Percentiles rank a stretch among this genome's conserved stretches.
Evolutionary conservation across 2,888 invertebrate species (phyloP).

Genomic region (Hyposoter didymator): DNA sequence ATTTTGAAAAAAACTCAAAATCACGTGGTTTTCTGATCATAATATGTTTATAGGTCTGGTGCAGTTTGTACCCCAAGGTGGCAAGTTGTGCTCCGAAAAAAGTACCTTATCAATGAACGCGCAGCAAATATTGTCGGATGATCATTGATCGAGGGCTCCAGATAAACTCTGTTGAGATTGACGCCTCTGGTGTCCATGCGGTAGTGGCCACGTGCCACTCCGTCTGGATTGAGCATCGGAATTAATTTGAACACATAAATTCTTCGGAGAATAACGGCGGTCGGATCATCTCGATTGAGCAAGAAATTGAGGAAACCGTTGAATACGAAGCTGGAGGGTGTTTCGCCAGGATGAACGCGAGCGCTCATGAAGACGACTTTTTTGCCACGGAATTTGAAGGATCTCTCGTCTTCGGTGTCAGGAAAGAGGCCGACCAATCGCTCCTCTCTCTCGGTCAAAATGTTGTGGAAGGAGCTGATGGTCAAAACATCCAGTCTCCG

Average conservation of each 20-base stretch:
- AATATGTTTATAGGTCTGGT: too few relatives aligned
- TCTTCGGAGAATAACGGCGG: slow-evolving; percentile 90
- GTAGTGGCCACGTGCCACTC: slow-evolving; percentile 94
- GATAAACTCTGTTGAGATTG: slow-evolving; percentile 94
- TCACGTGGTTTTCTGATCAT: too few relatives aligned
- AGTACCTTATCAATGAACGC: slow-evolving; percentile 89
- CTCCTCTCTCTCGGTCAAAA: slow-evolving; percentile 89
- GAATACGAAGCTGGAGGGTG: slow-evolving; percentile 95
- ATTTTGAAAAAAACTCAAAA: too few relatives aligned
- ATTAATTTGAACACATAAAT: slow-evolving; percentile 95
- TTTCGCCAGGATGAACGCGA: slow-evolving; percentile 96
- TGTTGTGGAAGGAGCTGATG: slow-evolving; percentile 92
- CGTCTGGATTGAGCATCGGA: slow-evolving; percentile 96
- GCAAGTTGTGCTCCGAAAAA: too few relatives aligned
- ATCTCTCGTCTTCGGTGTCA: slow-evolving; percentile 87
- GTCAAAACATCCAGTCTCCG: slow-evolving; percentile 93
- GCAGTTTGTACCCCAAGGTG: too few relatives aligned
- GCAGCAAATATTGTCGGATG: slow-evolving; percentile 96
- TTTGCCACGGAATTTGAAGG: slow-evolving; percentile 91
- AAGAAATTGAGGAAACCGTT: slow-evolving; percentile 94
- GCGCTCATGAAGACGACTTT: slow-evolving; percentile 95
- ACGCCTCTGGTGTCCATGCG: slow-evolving; percentile 94
- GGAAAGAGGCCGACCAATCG: slow-evolving; percentile 91
- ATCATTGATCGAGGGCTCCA: slow-evolving; percentile 89
- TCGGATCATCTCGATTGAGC: slow-evolving; percentile 90